phyloP scores from a whole-genome alignment of 2,113 vertebrate genomes.

The Muntiacus muntjak region DNA sequence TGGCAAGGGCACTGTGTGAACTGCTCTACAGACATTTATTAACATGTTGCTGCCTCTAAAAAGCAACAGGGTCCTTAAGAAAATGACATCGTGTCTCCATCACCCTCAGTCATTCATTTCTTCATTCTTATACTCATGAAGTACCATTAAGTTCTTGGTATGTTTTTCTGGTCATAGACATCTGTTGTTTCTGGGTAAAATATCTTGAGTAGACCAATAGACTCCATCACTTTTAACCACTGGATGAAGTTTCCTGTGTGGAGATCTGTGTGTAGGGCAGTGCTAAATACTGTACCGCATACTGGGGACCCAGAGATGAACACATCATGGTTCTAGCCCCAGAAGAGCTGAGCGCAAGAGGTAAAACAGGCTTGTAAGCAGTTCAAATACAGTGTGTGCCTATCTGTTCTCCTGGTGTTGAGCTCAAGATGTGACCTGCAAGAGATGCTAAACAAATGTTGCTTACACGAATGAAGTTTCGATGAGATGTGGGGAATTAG shows the following conservation, averaged over 20 bases:
- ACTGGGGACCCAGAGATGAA: not conserved
- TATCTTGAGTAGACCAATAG: conserved; percentile 81
- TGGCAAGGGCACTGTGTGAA: not conserved
- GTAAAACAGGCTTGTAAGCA: not conserved
- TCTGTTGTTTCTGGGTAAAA: conserved; percentile 99
- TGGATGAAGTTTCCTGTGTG: not conserved
- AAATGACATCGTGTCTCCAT: not conserved
- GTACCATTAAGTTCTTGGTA: conserved; percentile 85
- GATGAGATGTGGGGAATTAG: not conserved
- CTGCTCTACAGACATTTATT: not conserved
- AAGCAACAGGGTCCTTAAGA: not conserved
- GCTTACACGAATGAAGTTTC: not conserved
- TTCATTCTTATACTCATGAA: not conserved
- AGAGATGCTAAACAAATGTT: not conserved
- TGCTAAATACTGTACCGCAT: not conserved
- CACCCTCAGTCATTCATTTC: not conserved
- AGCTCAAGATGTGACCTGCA: not conserved
- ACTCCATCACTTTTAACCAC: not conserved
- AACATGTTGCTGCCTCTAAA: not conserved
- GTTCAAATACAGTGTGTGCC: not conserved
- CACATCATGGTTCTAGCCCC: not conserved
- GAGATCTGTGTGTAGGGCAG: not conserved
- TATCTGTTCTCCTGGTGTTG: not conserved
- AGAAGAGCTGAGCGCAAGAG: not conserved
- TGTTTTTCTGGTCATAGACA: conserved; percentile 98